These are phyloP conservation scores for Alloplasta piceator DNA, from an alignment of 2,888 invertebrate genomes.

Conservation along the genomic window DNA sequence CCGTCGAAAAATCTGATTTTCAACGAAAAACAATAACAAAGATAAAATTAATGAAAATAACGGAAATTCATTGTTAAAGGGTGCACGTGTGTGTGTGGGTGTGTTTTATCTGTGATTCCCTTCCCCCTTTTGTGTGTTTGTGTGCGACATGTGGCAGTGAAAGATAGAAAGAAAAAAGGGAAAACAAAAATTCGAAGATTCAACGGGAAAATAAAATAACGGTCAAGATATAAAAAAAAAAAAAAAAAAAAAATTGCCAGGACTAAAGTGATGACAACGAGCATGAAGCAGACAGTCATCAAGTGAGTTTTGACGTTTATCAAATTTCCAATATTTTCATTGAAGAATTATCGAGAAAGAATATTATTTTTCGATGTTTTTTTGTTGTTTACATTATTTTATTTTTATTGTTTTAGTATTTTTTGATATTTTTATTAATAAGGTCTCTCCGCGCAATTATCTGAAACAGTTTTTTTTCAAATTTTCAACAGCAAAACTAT, in stretches of 20 bases:
- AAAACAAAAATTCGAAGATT: conserved; percentile 12
- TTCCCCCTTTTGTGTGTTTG: conserved; percentile 33
- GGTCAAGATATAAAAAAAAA: conserved; percentile 23
- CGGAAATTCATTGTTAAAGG: neutral
- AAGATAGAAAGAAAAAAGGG: conserved; percentile 26
- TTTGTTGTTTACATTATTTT: no score
- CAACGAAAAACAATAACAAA: neutral
- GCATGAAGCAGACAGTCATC: conserved; percentile 85
- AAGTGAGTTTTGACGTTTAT: conserved; percentile 82
- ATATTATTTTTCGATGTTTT: conserved; percentile 5
- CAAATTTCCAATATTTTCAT: no score
- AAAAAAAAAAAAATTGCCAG: neutral
- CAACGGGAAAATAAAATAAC: conserved; percentile 22
- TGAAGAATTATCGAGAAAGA: no score
- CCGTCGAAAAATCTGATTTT: conserved; percentile 56
- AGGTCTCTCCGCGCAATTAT: no score
- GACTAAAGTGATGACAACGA: conserved; percentile 82
- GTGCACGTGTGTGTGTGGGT: conserved; percentile 7
- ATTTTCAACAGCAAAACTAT: no score
- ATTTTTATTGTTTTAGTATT: no score
- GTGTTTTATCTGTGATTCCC: conserved; percentile 24
- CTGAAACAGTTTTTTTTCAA: no score
- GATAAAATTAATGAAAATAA: neutral
- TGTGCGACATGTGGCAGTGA: conserved; percentile 72
- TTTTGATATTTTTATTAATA: no score